Evolutionary conservation across 2,888 invertebrate species (phyloP).

Genomic region (Drosophila incognita): DNA sequence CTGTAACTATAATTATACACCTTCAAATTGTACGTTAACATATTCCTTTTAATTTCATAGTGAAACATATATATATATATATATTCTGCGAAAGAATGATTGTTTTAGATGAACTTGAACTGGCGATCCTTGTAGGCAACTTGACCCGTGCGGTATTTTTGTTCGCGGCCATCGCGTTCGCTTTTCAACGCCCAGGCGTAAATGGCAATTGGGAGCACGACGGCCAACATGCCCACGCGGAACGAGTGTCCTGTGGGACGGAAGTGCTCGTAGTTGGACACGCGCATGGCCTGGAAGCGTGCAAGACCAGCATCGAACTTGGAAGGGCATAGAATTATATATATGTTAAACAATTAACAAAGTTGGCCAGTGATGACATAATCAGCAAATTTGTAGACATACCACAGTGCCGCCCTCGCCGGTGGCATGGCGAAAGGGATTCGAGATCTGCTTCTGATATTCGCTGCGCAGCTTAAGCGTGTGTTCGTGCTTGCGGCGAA

Average conservation of each 20-base stretch:
- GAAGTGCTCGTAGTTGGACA: slow-evolving; percentile 88
- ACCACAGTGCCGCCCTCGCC: slow-evolving; percentile 90
- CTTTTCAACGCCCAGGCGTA: slow-evolving; percentile 86
- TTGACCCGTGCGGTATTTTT: slow-evolving; percentile 89
- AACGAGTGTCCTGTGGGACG: slow-evolving; percentile 88
- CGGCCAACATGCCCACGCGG: slow-evolving; percentile 85
- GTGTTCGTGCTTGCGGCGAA: slow-evolving; percentile 81
- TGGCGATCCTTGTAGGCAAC: slow-evolving; percentile 90
- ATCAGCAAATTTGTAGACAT: slow-evolving; percentile 86
- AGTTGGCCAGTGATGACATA: slow-evolving; percentile 82
- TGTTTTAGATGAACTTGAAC: slow-evolving; percentile 88
- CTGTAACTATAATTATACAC: slow-evolving; percentile 17
- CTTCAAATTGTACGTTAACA: slow-evolving; percentile 35
- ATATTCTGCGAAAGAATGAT: slow-evolving; percentile 32
- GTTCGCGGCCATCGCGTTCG: slow-evolving; percentile 87
- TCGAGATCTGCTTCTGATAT: slow-evolving; percentile 89
- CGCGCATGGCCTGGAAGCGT: slow-evolving; percentile 90
- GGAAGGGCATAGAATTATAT: slow-evolving; percentile 73
- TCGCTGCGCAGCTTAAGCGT: slow-evolving; percentile 86
- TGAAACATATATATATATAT: slow-evolving; percentile 24
- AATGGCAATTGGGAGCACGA: slow-evolving; percentile 87
- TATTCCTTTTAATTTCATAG: slow-evolving; percentile 55
- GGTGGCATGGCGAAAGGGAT: slow-evolving; percentile 90
- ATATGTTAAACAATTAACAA: slow-evolving; percentile 6
- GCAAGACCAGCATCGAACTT: slow-evolving; percentile 95